Percentiles rank a stretch among this genome's conserved stretches.
Conservation (phyloP, 2,113 vertebrate species). For the Phyllostomus hastatus region DNA sequence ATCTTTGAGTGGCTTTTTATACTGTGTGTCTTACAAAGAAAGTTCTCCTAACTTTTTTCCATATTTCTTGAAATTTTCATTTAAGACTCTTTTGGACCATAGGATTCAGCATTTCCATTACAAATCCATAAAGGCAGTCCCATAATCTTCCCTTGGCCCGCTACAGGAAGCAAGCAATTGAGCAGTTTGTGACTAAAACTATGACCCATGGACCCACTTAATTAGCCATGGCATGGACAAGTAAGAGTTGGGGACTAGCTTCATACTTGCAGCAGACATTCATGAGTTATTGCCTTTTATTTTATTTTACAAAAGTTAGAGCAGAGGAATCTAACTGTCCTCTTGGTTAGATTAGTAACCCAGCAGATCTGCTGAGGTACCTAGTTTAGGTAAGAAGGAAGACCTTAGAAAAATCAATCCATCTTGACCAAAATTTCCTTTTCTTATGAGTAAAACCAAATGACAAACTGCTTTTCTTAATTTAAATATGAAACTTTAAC, state of each 20-base stretch:
- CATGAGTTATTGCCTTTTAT: not conserved
- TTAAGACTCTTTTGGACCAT: not conserved
- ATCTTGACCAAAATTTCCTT: not conserved
- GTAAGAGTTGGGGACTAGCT: not conserved
- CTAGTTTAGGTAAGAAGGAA: not conserved
- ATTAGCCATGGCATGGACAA: conserved; percentile 29
- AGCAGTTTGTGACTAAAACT: conserved; percentile 48
- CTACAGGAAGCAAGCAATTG: conserved; percentile 41
- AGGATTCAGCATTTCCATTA: conserved; percentile 49
- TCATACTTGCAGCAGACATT: not conserved
- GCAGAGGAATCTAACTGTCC: not conserved
- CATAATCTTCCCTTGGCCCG: conserved; percentile 41
- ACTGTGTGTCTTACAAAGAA: conserved; percentile 35
- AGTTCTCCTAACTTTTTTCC: not conserved
- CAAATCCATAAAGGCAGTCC: conserved; percentile 42
- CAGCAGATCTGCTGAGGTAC: not conserved
- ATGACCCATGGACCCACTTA: conserved; percentile 34
- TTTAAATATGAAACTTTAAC: not conserved
- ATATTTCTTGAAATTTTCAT: conserved; percentile 17
- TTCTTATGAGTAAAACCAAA: not conserved
- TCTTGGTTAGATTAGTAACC: not conserved
- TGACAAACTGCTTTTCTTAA: not conserved
- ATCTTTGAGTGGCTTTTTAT: conserved; percentile 61
- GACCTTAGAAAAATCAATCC: not conserved
- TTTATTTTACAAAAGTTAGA: not conserved